Conservation (phyloP, 2,113 vertebrate species). For the Erpornis zantholeuca region DNA sequence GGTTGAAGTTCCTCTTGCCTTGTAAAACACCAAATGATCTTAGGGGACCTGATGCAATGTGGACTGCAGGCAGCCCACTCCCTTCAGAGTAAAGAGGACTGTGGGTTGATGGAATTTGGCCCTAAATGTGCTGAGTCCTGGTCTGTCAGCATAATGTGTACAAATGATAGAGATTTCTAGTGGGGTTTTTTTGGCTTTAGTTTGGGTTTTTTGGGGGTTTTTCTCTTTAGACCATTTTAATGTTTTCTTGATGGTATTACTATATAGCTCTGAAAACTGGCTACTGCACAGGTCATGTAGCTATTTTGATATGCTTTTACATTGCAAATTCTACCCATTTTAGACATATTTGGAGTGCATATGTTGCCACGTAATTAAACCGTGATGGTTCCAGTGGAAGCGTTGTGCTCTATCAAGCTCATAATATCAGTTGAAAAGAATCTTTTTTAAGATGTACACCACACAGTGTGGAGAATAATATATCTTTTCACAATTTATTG, state of each 20-base stretch:
- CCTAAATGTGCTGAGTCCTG: neutral
- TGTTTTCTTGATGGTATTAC: neutral
- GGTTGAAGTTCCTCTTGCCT: neutral
- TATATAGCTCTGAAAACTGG: neutral
- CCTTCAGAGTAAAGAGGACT: neutral
- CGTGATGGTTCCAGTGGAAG: neutral
- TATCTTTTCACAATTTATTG: neutral
- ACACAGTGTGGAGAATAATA: neutral
- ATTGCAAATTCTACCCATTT: constrained; percentile 9
- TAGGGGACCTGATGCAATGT: fast-evolving
- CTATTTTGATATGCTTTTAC: neutral
- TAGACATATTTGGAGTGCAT: neutral
- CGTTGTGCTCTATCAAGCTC: neutral
- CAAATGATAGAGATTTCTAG: neutral
- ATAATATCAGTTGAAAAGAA: neutral
- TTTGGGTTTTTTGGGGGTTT: neutral
- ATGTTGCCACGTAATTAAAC: neutral
- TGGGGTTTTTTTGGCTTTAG: neutral
- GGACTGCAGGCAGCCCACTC: neutral
- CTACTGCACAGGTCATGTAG: neutral
- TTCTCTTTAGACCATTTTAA: neutral
- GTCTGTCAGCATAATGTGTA: neutral
- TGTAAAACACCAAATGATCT: neutral
- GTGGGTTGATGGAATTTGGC: neutral
- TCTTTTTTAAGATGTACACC: neutral